Evolutionary conservation across 2,888 invertebrate genomes (phyloP).

Genomic region (Philonicus albiceps): DNA sequence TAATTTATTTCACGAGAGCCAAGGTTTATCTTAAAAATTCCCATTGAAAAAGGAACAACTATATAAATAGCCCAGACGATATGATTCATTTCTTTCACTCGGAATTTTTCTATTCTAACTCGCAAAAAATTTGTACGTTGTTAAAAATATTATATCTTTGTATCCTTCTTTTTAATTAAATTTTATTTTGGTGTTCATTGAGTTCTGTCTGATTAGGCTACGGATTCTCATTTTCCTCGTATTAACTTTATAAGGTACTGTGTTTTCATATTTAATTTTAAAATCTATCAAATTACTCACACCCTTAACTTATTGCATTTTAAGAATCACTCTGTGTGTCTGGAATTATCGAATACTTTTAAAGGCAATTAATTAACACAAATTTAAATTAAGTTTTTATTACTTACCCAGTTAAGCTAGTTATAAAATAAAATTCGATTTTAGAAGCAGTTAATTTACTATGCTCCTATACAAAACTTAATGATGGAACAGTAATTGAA

Average conservation of each 20-base stretch:
- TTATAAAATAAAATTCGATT: background rate
- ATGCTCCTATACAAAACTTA: background rate
- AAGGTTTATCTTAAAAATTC: constrained; percentile 35
- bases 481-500: background rate
- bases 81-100: constrained; percentile 35
- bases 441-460: background rate
- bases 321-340: constrained; percentile 27
- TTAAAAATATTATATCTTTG: constrained; percentile 36
- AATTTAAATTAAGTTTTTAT: no score
- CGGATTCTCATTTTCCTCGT: constrained; percentile 8
- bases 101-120: constrained; percentile 32
- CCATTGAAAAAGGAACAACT: constrained; percentile 39
- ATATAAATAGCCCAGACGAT: constrained; percentile 36
- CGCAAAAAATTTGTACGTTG: constrained; percentile 41
- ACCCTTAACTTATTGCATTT: constrained; percentile 27
- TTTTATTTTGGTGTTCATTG: constrained; percentile 13
- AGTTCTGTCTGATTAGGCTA: constrained; percentile 36
- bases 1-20: constrained; percentile 34
- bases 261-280: constrained; percentile 32
- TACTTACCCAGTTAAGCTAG: background rate
- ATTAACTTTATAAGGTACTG: constrained; percentile 39
- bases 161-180: constrained; percentile 10
- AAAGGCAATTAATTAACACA: background rate
- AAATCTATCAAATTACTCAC: constrained; percentile 28
- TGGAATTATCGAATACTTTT: background rate